Conservation (phyloP, 1,140 invertebrate species). For the Apis dorsata region DNA sequence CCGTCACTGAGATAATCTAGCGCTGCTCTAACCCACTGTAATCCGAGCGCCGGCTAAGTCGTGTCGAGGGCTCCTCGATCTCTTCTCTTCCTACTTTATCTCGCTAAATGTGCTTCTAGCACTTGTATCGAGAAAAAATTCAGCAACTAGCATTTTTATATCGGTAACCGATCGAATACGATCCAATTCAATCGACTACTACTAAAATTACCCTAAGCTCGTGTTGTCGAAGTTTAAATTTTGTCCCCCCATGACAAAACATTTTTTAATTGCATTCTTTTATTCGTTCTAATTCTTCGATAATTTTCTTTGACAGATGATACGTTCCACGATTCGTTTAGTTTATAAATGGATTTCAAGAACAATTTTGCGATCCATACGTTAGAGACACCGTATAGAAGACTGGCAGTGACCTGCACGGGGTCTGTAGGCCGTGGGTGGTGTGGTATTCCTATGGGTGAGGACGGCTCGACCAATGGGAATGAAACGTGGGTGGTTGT, state of each 20-base stretch:
- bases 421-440: conserved; percentile 61
- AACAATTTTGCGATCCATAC: neutral
- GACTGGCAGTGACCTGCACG: conserved; percentile 51
- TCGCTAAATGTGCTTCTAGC: conserved; percentile 35
- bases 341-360: no score
- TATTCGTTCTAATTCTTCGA: neutral
- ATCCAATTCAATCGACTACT: neutral
- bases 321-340: neutral
- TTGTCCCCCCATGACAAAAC: neutral
- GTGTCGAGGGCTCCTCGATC: conserved; percentile 53
- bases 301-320: neutral
- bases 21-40: conserved; percentile 64
- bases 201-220: neutral
- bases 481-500: conserved; percentile 73
- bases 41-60: conserved; percentile 58
- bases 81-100: conserved; percentile 49
- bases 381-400: conserved; percentile 41
- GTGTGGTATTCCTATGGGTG: conserved; percentile 61
- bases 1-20: conserved; percentile 73
- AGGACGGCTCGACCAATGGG: conserved; percentile 68
- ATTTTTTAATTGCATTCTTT: neutral
- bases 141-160: conserved; percentile 2
- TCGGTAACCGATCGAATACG: neutral
- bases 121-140: conserved; percentile 6
- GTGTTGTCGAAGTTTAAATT: neutral